Evolutionary conservation across 1,140 invertebrate species (phyloP), one percentile per base, ranked within the genome.

Genomic region (Condylostylus longicornis): DNA sequence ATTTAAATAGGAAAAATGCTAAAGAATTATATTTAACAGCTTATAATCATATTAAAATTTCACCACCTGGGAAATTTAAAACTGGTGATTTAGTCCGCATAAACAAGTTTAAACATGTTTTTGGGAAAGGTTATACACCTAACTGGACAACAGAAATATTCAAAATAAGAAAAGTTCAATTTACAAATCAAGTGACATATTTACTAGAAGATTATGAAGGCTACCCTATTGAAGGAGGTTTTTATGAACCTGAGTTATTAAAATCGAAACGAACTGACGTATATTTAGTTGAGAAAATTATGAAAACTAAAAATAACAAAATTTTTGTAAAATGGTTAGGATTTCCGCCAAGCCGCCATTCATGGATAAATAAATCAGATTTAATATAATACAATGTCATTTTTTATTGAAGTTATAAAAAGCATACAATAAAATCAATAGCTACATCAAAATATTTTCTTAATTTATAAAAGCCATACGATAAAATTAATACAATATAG

Each of bases 71-170:
- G 23, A 43, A 47, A 36, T 47, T 43, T 18, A 37, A 46, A 37
- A 13, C 55, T 19, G 52, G 52, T 27, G 60, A 64, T 45, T 32
- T 42, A 23, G 53, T 62, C 13, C 44, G 49, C 40, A 52, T 63
- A 20, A 57, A 52, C 36, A 64, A 61, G 43, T 44, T 42, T 29
- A 63, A 61, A 48, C 32, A 43, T 38, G n/a, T 43, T 4, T 63
- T 63, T 45, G 44, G 53, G 18, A 62, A 64, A 39, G 53, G 53
- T 5, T 64, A 60, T 46, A 54, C 51, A 12, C 54, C 54, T 9
- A 63, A 62, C 38, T 64, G 57, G 54, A 46, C 48, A 15, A 58
- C 48, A 23, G 57, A 64, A 54, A 42, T 61, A 19, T 64, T 65
- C 41, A 53, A 48, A 44, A 49, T 61, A 15, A 36, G 32, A 19